A percentile compares a stretch with the other conserved stretches of the same genome.
Conservation (phyloP, 2,797 vertebrate genomes). For the Sebastes matsubarae region DNA sequence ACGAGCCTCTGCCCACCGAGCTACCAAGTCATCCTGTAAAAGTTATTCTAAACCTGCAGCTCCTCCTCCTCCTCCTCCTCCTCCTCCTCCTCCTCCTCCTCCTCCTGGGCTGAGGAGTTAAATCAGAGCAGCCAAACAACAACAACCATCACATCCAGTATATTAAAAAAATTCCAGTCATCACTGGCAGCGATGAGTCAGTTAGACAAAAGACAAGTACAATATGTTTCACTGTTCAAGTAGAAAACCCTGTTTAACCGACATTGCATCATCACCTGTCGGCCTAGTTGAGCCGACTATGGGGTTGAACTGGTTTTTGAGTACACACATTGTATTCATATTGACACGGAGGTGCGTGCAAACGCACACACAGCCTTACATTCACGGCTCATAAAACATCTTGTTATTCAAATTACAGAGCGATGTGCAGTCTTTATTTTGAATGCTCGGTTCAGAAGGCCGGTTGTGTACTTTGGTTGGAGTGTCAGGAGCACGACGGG, state of each 20-base stretch:
- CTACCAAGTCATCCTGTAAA: constrained; percentile 46
- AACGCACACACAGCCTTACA: background rate
- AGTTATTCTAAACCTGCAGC: constrained; percentile 44
- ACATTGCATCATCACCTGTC: constrained; percentile 56
- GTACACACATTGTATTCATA: constrained; percentile 42
- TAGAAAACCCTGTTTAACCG: constrained; percentile 79
- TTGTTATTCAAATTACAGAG: constrained; percentile 17
- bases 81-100: constrained; percentile 22
- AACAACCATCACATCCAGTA: background rate
- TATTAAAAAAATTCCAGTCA: background rate
- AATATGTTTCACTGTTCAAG: constrained; percentile 36
- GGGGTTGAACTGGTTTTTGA: constrained; percentile 68
- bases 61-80: constrained; percentile 24
- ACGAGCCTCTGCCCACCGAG: constrained; percentile 28
- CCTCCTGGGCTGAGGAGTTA: background rate
- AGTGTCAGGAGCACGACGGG: background rate
- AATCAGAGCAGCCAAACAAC: background rate
- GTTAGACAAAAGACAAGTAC: constrained; percentile 18
- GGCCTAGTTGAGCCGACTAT: constrained; percentile 39
- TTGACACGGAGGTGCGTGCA: background rate
- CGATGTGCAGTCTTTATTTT: background rate
- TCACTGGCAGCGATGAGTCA: background rate
- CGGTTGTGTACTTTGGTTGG: background rate
- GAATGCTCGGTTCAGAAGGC: background rate
- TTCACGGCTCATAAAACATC: background rate